phyloP scores from a whole-genome alignment of 2,797 vertebrate genomes.

The Pangasius sanitwongsei region DNA sequence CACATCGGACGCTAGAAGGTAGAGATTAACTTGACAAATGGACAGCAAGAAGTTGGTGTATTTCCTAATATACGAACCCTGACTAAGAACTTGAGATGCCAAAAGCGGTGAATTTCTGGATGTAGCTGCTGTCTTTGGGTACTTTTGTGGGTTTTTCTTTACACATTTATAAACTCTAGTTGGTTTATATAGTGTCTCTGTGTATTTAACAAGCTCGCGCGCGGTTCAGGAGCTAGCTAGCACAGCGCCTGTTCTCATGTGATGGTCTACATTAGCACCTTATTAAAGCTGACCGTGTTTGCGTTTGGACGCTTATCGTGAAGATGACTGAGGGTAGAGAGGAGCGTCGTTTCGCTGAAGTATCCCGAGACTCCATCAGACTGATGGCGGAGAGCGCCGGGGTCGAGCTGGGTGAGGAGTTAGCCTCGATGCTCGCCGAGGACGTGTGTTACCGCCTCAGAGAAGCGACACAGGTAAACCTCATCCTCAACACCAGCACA shows the following conservation, averaged over 20 bases:
- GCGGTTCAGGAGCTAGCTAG: background rate
- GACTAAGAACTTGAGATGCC: accelerated
- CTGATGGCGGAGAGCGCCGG: slow-evolving; percentile 88
- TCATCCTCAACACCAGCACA: background rate
- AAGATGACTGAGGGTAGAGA: slow-evolving; percentile 85
- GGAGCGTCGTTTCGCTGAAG: slow-evolving; percentile 90
- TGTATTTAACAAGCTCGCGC: background rate
- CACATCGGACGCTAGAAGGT: too few relatives aligned
- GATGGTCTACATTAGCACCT: too few relatives aligned
- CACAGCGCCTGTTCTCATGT: background rate
- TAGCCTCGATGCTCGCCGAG: slow-evolving; percentile 86
- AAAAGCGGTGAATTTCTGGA: background rate
- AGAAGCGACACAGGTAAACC: slow-evolving; percentile 85
- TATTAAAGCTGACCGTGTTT: background rate
- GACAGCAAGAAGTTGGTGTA: background rate
- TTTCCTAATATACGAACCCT: background rate
- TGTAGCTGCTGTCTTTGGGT: background rate
- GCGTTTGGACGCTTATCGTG: background rate
- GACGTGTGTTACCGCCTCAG: slow-evolving; percentile 91
- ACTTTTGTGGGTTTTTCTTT: too few relatives aligned
- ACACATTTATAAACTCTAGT: background rate
- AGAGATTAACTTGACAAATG: too few relatives aligned
- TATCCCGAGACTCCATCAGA: slow-evolving; percentile 86
- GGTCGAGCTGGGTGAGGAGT: slow-evolving; percentile 85
- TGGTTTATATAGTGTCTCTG: background rate